A percentile compares a stretch with the other conserved stretches of the same genome.
These are phyloP conservation scores for Meloe dianella DNA, from an alignment of 2,888 invertebrate species.

Conservation along the genomic window DNA sequence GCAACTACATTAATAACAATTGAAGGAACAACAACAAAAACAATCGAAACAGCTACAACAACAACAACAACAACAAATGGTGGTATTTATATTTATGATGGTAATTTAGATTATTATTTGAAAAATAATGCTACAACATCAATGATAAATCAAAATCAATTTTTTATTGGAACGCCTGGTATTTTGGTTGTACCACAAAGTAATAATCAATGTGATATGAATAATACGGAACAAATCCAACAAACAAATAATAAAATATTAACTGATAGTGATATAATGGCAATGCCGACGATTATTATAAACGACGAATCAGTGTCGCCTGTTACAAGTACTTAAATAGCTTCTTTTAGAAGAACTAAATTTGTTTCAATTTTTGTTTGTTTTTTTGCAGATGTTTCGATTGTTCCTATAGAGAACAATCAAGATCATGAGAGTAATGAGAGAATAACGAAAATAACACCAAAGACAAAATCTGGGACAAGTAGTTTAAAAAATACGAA, in stretches of 20 bases:
- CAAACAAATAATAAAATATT: slow-evolving; percentile 27
- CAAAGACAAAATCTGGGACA: neutral
- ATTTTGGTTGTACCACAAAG: slow-evolving; percentile 37
- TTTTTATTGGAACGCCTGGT: slow-evolving; percentile 35
- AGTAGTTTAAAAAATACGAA: neutral
- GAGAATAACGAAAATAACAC: neutral
- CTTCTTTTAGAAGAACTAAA: neutral
- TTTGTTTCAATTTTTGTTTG: too few relatives aligned
- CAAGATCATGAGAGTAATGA: too few relatives aligned
- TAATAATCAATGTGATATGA: slow-evolving; percentile 35
- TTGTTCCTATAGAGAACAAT: too few relatives aligned
- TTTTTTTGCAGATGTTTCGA: too few relatives aligned
- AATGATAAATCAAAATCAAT: slow-evolving; percentile 27
- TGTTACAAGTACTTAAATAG: neutral
- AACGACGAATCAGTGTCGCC: slow-evolving; percentile 23
- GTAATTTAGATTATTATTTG: slow-evolving; percentile 37
- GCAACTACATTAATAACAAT: neutral
- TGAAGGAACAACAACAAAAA: neutral
- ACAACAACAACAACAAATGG: slow-evolving; percentile 16
- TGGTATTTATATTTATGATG: slow-evolving; percentile 38
- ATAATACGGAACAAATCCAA: slow-evolving; percentile 18
- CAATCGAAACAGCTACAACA: neutral
- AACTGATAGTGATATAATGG: slow-evolving; percentile 51
- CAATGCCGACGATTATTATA: slow-evolving; percentile 54
- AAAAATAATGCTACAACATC: slow-evolving; percentile 22